Evolutionary conservation across 2,888 invertebrate species (phyloP), one percentile per base, ranked within the genome.

Genomic region (Acronicta aceris): DNA sequence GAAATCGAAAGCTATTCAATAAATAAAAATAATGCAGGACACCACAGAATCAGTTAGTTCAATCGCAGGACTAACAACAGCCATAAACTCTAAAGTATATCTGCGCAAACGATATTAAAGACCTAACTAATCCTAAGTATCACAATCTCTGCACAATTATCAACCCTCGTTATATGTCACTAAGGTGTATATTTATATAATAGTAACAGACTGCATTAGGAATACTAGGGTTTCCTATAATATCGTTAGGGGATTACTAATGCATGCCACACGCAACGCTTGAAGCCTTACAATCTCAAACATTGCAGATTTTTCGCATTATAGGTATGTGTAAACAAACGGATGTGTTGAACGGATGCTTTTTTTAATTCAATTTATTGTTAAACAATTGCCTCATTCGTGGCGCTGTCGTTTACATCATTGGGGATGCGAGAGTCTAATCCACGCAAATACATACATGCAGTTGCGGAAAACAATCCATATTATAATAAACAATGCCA

Each of bases 221-320:
- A 55, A 21, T 57, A 21, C 55, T 67, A 75, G 41, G 77, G 78
- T 56, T 78, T 78, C 77, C 38, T 53, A 25, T 80, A 80, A 78
- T 62, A 43, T 36, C 27, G 64, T 78, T 79, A 80, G 49, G 15
- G 43, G 69, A 74, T 77, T 74, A 79, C 40, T 30, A 17, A 45
- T 62, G 68, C 71, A 63, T 27, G 17, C 36, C 40, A 47, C 56
- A 64, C 49, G 62, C 66, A 56, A 63, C 41, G 45, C 38, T 53
- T 15, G 75, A 78, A 80, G 64, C 70, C 50, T 10, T 59, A 63
- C 15, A 54, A 51, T 16, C 17, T 9, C 27, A 16, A 38, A 40
- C 8, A 27, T 45, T 71, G 59, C 70, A 69, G 74, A 79, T 76
- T 76, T 78, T 61, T 58, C 43, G 43, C 59, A 47, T 46, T 54